These are phyloP conservation scores for Oreonectes daqikongensis DNA, from an alignment of 2,797 vertebrate genomes.

Conservation along the genomic window DNA sequence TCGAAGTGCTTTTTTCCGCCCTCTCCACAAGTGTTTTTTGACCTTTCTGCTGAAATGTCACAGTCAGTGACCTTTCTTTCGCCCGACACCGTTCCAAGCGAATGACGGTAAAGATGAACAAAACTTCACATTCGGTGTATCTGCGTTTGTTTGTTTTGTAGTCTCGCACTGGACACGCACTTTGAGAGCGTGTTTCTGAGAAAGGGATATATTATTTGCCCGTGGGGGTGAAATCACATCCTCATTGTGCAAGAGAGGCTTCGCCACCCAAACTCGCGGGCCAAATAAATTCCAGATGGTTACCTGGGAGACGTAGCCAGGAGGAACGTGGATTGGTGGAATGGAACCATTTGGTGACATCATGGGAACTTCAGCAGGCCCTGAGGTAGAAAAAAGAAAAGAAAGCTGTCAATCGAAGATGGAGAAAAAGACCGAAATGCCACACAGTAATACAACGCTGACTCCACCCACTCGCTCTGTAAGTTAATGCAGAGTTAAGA, in stretches of 20 bases:
- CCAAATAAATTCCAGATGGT: constrained; percentile 36
- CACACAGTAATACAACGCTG: constrained; percentile 24
- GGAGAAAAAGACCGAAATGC: constrained; percentile 6
- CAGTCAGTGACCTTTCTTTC: constrained; percentile 40
- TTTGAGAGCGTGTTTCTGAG: background rate
- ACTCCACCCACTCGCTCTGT: constrained; percentile 1
- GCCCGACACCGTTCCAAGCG: constrained; percentile 23
- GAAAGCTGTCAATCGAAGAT: constrained; percentile 49
- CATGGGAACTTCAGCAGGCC: constrained; percentile 89
- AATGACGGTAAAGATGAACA: constrained; percentile 14
- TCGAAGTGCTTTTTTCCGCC: constrained; percentile 5
- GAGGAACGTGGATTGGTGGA: constrained; percentile 88
- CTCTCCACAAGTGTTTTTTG: constrained; percentile 11
- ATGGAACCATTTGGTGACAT: constrained; percentile 90
- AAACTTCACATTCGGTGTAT: background rate
- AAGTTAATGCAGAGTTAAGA: constrained; percentile 17
- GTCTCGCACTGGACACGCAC: background rate
- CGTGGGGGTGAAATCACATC: constrained; percentile 41
- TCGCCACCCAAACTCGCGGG: constrained; percentile 13
- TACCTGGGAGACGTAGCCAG: constrained; percentile 90
- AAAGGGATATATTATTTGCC: constrained; percentile 15
- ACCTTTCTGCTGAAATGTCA: constrained; percentile 56
- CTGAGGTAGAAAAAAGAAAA: constrained; percentile 62
- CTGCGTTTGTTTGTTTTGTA: constrained; percentile 16
- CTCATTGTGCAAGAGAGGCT: constrained; percentile 20